Evolutionary conservation across 92 coral and sea anemone genomes (phyloP), one percentile per base, ranked within the genome.

Genomic region (Meandrina meandrites): DNA sequence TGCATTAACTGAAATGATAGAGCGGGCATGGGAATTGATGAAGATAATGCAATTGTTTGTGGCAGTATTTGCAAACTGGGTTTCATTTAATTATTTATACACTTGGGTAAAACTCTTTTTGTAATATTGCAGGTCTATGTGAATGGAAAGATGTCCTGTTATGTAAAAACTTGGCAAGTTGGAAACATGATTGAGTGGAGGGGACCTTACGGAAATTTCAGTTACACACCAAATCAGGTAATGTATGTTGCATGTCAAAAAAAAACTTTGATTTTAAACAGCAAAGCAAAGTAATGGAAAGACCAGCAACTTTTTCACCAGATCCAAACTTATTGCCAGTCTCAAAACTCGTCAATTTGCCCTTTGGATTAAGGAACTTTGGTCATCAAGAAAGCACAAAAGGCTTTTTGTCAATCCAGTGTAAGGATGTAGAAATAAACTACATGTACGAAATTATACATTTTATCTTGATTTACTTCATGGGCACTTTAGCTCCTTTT

Each of bases 201-300:
- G 36, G 98, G 98, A 57, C 98, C 98, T 16, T 94, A 89, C 87
- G 98, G 98, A 64, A 89, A 62, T 47, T 93, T 94, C 78, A 47
- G 75, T n/a, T 94, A 94, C 84, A 60, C 22, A 66, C 93, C 98
- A 89, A 94, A 93, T 71, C 88, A 87, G 94, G 98, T 94, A 85
- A 16, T 24, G 35, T 5, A 28, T 28, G 35, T 27, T 5, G 3
- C 34, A 68, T 8, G 31, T 7, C 66, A 58, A 6, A 7, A 24
- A 62, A 62, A 7, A n/a, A 62, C 21, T n/a, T 54, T 48, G 14
- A 48, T 48, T 4, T 45, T 45, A 45, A 45, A 45, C 8, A 45
- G 8, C 8, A 3, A 8, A 0, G 69, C 9, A 62, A 62, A 7
- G 27, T 19, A 62, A 1, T 5, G n/a, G 27, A 19, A 62, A 16